Evolutionary conservation across 1,140 invertebrate genomes (phyloP), one percentile per base, ranked within the genome.

Genomic region (Psix sp.): DNA sequence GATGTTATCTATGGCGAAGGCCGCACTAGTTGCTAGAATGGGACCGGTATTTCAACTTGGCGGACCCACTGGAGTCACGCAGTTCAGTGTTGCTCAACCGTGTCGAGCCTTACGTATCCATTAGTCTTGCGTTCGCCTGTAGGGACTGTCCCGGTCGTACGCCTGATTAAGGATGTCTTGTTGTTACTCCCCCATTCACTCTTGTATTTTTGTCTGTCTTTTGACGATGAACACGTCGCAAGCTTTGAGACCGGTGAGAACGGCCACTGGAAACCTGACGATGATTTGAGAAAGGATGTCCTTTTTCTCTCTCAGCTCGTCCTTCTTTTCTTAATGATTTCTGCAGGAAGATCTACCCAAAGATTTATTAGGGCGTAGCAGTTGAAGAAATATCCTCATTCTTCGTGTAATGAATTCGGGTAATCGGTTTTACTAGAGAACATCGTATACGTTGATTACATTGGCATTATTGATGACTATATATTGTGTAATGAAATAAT

Each of bases 1-100:
- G 63, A 60, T 66, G 56, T 67, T 75, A 72, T 75, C 65, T 75
- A 63, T 38, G 33, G 35, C 71, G 75, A 76, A 76, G 79, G 77
- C 67, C 68, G 57, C 57, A 74, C 74, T 76, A 81, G 76, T 78
- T 75, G 68, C 75, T 66, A 71, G 62, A 75, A 80, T 80, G 77
- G 71, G 80, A 84, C 82, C 80, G 81, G 82, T 83, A 83, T 84
- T 81, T 81, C 77, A 79, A 80, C 81, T 82, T 66, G 76, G 62
- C 77, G 70, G 45, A 56, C 76, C 52, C 52, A 65, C 48, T 59
- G 70, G 54, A 74, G 74, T 77, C 72, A 78, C 68, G 76, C 63
- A 42, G 57, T 66, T 42, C 82, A 84, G 82, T 82, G 82, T 78
- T 59, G 76, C 82, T 84, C 82, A 84, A 75, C 73, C 73, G 52